Percentiles rank a stretch among this genome's conserved stretches.
Conservation (phyloP, 1,140 invertebrate genomes). For the Potamilus streckersoni region DNA sequence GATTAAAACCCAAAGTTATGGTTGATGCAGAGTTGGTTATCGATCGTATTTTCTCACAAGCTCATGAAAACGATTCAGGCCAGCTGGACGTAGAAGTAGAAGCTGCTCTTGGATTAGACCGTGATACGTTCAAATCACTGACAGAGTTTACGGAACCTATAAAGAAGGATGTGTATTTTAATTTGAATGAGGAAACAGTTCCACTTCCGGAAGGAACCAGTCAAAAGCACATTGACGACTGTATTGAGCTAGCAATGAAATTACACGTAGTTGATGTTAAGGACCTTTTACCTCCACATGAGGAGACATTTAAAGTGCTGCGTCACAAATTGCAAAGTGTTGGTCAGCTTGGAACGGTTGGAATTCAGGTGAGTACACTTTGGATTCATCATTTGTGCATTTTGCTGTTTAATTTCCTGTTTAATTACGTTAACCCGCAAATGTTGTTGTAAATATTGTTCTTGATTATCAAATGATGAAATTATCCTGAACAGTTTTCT, state of each 20-base stretch:
- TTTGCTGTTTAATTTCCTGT: too few relatives aligned
- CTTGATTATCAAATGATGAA: too few relatives aligned
- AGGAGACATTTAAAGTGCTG: conserved; percentile 35
- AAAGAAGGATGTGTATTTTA: conserved; percentile 11
- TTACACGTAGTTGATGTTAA: conserved; percentile 31
- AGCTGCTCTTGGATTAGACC: conserved; percentile 34
- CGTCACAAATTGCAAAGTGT: conserved; percentile 36
- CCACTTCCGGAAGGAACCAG: conserved; percentile 36
- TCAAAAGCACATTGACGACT: conserved; percentile 42
- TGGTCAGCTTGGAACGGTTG: conserved; percentile 45
- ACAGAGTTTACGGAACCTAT: neutral
- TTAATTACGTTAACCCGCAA: too few relatives aligned
- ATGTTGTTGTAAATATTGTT: too few relatives aligned
- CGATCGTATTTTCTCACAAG: conserved; percentile 43
- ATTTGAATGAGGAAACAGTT: neutral
- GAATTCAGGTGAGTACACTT: conserved; percentile 37
- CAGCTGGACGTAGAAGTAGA: conserved; percentile 26
- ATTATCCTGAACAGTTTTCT: too few relatives aligned
- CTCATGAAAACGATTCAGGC: conserved; percentile 7
- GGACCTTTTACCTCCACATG: conserved; percentile 44
- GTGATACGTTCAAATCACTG: conserved; percentile 12
- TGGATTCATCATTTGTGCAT: too few relatives aligned
- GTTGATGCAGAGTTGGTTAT: conserved; percentile 44
- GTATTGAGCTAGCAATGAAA: conserved; percentile 34
- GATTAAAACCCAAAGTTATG: conserved; percentile 20